Conservation (phyloP, 2,888 invertebrate species). For the Cylloceria caligata region DNA sequence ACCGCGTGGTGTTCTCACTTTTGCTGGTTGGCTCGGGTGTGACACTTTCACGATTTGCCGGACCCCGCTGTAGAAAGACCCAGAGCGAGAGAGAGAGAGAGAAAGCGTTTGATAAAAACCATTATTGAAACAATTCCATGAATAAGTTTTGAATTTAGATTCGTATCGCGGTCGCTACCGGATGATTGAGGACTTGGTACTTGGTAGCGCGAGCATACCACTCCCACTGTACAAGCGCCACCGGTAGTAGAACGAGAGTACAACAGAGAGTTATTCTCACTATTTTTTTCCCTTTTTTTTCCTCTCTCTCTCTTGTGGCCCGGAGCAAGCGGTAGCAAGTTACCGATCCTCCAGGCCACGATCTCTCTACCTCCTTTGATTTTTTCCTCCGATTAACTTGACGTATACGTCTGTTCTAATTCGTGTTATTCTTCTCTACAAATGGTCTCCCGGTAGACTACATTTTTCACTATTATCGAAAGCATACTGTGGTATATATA, state of each 20-base stretch:
- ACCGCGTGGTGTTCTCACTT: constrained; percentile 4
- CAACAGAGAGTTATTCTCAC: constrained; percentile 1
- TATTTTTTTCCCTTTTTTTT: neutral
- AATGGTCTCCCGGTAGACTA: constrained; percentile 10
- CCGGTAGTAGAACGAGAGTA: constrained; percentile 2
- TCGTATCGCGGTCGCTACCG: constrained; percentile 54
- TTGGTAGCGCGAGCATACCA: constrained; percentile 49
- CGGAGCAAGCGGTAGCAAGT: constrained; percentile 1
- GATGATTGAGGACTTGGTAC: constrained; percentile 59
- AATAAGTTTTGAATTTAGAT: constrained; percentile 69
- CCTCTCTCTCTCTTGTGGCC: neutral
- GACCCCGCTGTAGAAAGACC: neutral
- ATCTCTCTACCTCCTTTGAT: constrained; percentile 35
- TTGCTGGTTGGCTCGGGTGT: neutral
- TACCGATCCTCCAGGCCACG: constrained; percentile 18
- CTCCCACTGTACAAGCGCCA: constrained; percentile 6
- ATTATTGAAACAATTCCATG: constrained; percentile 69
- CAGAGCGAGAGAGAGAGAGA: neutral
- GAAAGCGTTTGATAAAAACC: constrained; percentile 46
- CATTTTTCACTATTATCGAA: constrained; percentile 38
- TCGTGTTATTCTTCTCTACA: constrained; percentile 45
- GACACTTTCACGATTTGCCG: neutral
- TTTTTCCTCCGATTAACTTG: constrained; percentile 56
- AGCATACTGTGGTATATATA: constrained; percentile 7
- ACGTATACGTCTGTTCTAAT: constrained; percentile 57